Evolutionary conservation across 2,888 invertebrate genomes (phyloP), one percentile per base, ranked within the genome.

Genomic region (Tanypteryx hageni): DNA sequence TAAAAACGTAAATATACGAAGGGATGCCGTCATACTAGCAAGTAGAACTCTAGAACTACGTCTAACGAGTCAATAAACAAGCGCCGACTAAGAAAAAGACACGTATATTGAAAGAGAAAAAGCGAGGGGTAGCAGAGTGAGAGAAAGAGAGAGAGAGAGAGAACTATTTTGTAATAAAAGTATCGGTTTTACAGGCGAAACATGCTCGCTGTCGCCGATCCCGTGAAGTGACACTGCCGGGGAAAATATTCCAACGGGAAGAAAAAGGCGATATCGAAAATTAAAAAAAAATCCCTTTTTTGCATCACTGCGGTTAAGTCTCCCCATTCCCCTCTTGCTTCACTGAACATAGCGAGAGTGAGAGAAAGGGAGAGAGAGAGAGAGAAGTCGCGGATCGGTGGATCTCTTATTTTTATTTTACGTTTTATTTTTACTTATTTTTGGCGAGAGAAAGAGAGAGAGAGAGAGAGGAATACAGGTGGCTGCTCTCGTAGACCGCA

Each of bases 401-500:
- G 76, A 13, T 76, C 22, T 76, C 27, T 27, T 76, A 22, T 13
- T 27, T 76, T 76, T 76, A 13, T 27, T 76, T 27, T 27, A 11
- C 22, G 76, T 76, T 76, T 76, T 76, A 76, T 76, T 76, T 76
- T 76, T 76, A 9, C 5, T 44, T n/a, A n/a, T n/a, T n/a, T n/a
- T n/a, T n/a, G n/a, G n/a, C n/a, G n/a, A 44, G 44, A 1, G 44
- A 44, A 5, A 44, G 44, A 44, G 5, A 44, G 44, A 44, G 76
- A 22, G 13, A 22, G 27, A 18, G 0, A 18, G n/a, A 27, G 22
- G 22, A 76, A 76, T 27, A 76, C 76, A 76, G 76, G 76, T 76
- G 76, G 76, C 76, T 76, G 76, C 76, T 76, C 22, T 76, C 76
- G 27, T 0, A 22, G 76, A 76, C 76, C 76, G 76, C 76, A 76